Conservation (phyloP, 2,113 vertebrate genomes). For the Scomber scombrus region DNA sequence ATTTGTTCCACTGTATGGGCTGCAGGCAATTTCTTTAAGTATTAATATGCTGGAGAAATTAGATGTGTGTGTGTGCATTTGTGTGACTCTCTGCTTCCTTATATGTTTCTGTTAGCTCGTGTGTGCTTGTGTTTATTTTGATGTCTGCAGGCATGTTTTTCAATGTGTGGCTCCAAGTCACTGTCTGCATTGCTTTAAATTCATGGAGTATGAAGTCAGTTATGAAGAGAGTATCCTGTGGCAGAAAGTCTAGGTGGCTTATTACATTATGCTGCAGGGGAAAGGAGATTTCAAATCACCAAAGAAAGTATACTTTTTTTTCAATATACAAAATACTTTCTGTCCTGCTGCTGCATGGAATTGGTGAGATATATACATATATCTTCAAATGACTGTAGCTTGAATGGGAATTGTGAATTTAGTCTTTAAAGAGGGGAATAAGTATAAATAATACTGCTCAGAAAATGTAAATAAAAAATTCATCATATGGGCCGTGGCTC, state of each 20-base stretch:
- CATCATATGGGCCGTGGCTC: slow-evolving; percentile 28
- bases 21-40: slow-evolving; percentile 14
- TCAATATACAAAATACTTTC: slow-evolving; percentile 27
- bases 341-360: slow-evolving; percentile 20
- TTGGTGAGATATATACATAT: not conserved
- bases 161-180: slow-evolving; percentile 16
- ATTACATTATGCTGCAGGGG: slow-evolving; percentile 58
- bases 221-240: slow-evolving; percentile 45
- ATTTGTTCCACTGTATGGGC: slow-evolving; percentile 48
- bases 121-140: slow-evolving; percentile 49
- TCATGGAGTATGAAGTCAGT: slow-evolving; percentile 30
- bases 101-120: not conserved
- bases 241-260: slow-evolving; percentile 54
- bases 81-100: slow-evolving; percentile 2
- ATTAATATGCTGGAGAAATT: slow-evolving; percentile 37
- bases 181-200: slow-evolving; percentile 39
- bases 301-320: slow-evolving; percentile 35
- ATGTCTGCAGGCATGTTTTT: slow-evolving; percentile 47
- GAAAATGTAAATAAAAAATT: not conserved
- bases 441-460: not conserved
- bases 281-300: slow-evolving; percentile 36
- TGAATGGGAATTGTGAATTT: not conserved
- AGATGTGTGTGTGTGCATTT: slow-evolving; percentile 8
- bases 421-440: not conserved
- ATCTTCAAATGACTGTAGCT: too few relatives aligned